Evolutionary conservation across 2,113 vertebrate genomes (phyloP).

Genomic region (Gallinago jamesoni): DNA sequence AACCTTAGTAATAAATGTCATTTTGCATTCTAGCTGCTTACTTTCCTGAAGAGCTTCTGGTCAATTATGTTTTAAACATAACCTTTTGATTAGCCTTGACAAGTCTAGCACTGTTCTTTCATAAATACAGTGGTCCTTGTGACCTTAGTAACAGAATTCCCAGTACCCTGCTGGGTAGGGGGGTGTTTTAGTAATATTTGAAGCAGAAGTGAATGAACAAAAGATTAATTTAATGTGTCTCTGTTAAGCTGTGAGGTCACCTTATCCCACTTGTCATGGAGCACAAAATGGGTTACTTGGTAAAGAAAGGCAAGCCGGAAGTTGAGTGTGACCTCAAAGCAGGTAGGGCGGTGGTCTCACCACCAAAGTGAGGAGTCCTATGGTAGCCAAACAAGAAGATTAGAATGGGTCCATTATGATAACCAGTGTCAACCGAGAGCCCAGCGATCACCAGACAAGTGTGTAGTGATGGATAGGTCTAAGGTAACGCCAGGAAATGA

Average conservation of each 20-base stretch:
- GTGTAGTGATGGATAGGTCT: neutral
- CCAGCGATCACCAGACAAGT: neutral
- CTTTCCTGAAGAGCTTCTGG: neutral
- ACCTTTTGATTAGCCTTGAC: neutral
- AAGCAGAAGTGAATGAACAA: neutral
- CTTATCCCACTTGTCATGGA: neutral
- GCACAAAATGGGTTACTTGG: neutral
- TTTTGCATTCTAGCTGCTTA: neutral
- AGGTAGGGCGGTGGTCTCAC: neutral
- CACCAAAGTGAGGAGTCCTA: fast-evolving
- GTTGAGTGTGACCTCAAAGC: neutral
- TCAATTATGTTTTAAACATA: neutral
- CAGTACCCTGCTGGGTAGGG: neutral
- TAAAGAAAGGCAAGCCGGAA: neutral
- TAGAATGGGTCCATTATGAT: neutral
- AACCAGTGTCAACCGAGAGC: neutral
- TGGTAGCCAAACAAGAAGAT: neutral
- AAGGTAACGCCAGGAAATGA: neutral
- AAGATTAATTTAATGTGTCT: neutral
- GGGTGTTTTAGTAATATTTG: neutral
- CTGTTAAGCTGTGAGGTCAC: neutral
- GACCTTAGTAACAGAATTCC: neutral
- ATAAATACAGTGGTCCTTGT: neutral
- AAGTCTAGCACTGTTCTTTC: neutral
- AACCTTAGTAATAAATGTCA: neutral